Evolutionary conservation across 2,113 vertebrate species (phyloP), one percentile per base, ranked within the genome.

Genomic region (Tyto alba): DNA sequence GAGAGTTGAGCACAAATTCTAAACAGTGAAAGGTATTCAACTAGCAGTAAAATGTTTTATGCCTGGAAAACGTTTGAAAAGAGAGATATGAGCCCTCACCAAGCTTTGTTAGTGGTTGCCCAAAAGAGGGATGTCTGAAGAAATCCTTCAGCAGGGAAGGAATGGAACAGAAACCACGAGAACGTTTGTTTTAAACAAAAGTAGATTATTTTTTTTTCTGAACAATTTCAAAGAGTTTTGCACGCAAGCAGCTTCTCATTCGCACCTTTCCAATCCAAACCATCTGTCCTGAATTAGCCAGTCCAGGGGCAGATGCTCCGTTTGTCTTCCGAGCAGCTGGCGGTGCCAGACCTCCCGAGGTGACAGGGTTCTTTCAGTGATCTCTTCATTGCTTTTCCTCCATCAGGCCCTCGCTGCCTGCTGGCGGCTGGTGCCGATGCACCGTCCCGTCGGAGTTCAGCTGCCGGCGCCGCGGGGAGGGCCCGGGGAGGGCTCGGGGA

Each of bases 391-490:
- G 21, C 38, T 7, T 68, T 40, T 50, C 34, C 32, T 60, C 59
- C 43, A 4, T 53, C 38, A 2, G 27, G 30, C 38, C 82, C 11
- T 3, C 20, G 2, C 34, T 16, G 10, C 52, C 11, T 7, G 30
- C 12, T 1, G 9, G n/a, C 3, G 6, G 41, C 47, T 8, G 4
- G 4, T 10, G 55, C 25, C n/a, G n/a, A n/a, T n/a, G n/a, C n/a
- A n/a, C n/a, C n/a, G n/a, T n/a, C n/a, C n/a, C n/a, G n/a, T n/a
- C n/a, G n/a, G n/a, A n/a, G n/a, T n/a, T n/a, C n/a, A n/a, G n/a
- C n/a, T n/a, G n/a, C n/a, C n/a, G n/a, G n/a, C n/a, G n/a, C n/a
- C n/a, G n/a, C n/a, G n/a, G n/a, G n/a, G n/a, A n/a, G n/a, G n/a
- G n/a, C n/a, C n/a, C n/a, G n/a, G n/a, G n/a, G n/a, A n/a, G n/a